Evolutionary conservation across 2,888 invertebrate species (phyloP).

Genomic region (Schrankia costaestrigalis): DNA sequence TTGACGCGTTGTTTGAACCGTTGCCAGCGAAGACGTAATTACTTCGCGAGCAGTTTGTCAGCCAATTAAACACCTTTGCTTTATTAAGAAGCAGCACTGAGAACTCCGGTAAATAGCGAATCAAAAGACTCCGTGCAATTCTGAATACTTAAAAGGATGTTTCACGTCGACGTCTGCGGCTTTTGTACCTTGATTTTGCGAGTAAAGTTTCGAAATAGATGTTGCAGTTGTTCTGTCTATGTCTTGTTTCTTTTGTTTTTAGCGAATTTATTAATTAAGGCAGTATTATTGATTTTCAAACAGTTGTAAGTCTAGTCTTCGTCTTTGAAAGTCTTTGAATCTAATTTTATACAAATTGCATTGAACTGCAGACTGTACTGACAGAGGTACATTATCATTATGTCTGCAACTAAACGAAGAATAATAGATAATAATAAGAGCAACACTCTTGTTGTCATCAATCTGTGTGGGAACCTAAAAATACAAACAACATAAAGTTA

Average conservation of each 20-base stretch:
- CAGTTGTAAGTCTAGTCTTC: too few species aligned
- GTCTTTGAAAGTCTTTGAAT: too few species aligned
- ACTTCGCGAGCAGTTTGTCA: conserved; percentile 78
- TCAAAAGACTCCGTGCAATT: conserved; percentile 48
- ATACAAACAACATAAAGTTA: too few species aligned
- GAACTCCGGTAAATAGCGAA: conserved; percentile 26
- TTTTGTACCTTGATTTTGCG: conserved; percentile 15
- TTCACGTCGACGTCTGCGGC: conserved; percentile 19
- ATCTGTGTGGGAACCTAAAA: too few species aligned
- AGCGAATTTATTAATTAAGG: background rate
- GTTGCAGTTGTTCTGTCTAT: conserved; percentile 1
- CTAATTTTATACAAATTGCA: too few species aligned
- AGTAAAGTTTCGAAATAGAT: conserved; percentile 5
- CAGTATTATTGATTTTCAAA: conserved; percentile 3
- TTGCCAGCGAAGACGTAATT: conserved; percentile 72
- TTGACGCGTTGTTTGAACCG: conserved; percentile 71
- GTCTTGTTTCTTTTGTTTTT: background rate
- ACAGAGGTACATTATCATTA: too few species aligned
- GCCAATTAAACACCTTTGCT: conserved; percentile 81
- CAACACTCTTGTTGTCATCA: too few species aligned
- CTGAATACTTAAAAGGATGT: conserved; percentile 30
- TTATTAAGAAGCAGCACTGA: conserved; percentile 74
- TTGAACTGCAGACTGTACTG: too few species aligned
- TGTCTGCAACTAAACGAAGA: too few species aligned
- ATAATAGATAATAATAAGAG: too few species aligned